Evolutionary conservation across 2,888 invertebrate species (phyloP).

Genomic region (Drosophila anomelani): DNA sequence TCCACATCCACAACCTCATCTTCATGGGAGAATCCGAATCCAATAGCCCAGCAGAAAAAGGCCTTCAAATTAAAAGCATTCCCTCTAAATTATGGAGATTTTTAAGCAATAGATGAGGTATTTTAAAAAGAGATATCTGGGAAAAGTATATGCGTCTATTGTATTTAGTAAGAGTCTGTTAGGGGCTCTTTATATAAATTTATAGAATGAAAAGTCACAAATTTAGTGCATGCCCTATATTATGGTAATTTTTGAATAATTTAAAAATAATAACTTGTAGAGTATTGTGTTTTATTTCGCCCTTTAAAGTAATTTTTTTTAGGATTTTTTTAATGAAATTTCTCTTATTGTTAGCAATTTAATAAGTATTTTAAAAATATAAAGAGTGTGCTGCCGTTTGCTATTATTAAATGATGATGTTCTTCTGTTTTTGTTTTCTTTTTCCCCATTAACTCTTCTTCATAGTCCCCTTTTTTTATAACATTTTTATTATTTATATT

Average conservation of each 20-base stretch:
- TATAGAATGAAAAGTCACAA: not conserved
- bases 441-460: no score
- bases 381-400: not conserved
- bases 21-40: conserved; percentile 31
- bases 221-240: not conserved
- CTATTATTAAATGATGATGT: not conserved
- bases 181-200: not conserved
- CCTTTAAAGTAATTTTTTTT: no score
- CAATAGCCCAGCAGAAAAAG: conserved; percentile 30
- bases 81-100: conserved; percentile 27
- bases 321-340: no score
- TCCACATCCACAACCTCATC: conserved; percentile 28
- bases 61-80: conserved; percentile 40
- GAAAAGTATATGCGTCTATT: conserved; percentile 11
- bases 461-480: no score
- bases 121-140: conserved; percentile 12
- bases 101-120: conserved; percentile 14
- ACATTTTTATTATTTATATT: no score
- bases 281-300: no score
- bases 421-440: no score
- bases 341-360: no score
- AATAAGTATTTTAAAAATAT: no score
- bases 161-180: conserved; percentile 5
- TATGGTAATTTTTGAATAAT: no score
- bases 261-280: no score